Evolutionary conservation across 2,888 invertebrate genomes (phyloP).

Genomic region (Yponomeuta evonymella): DNA sequence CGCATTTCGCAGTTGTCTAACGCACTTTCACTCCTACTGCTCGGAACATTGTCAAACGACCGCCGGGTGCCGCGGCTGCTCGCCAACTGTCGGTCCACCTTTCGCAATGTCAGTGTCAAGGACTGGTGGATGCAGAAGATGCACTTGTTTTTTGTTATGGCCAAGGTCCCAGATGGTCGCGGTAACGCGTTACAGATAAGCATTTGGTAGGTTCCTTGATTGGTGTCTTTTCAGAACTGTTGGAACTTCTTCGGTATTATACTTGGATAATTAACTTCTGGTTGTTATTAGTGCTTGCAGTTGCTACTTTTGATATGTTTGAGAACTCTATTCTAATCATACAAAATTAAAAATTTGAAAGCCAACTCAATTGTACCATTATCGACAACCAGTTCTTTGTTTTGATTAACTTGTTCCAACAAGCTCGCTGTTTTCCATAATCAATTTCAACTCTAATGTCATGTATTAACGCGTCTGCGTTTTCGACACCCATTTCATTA

Average conservation of each 20-base stretch:
- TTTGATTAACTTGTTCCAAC: not conserved
- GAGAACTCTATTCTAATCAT: too few relatives aligned
- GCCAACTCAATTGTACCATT: not conserved
- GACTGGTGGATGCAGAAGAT: slow-evolving; percentile 46
- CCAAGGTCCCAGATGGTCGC: not conserved
- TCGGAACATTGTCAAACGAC: slow-evolving; percentile 54
- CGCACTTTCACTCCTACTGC: slow-evolving; percentile 67
- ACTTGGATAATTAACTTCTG: not conserved
- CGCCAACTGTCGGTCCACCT: slow-evolving; percentile 44
- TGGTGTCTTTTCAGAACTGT: not conserved
- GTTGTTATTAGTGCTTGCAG: too few relatives aligned
- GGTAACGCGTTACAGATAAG: not conserved
- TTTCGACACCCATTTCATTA: slow-evolving; percentile 16
- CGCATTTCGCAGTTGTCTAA: slow-evolving; percentile 63
- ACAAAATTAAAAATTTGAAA: not conserved
- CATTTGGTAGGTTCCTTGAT: not conserved
- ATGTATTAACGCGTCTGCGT: slow-evolving; percentile 8
- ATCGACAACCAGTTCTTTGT: not conserved
- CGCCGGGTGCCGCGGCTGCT: slow-evolving; percentile 47
- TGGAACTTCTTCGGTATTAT: not conserved
- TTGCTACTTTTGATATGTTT: too few relatives aligned
- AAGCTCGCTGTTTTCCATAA: not conserved
- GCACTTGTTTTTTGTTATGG: slow-evolving; percentile 29
- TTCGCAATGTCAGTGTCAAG: slow-evolving; percentile 45
- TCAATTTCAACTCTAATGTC: not conserved